These are phyloP conservation scores for Mnemiopsis leidyi DNA, from an alignment of 37 sponge, comb jelly and placozoan genomes.

Conservation along the genomic window DNA sequence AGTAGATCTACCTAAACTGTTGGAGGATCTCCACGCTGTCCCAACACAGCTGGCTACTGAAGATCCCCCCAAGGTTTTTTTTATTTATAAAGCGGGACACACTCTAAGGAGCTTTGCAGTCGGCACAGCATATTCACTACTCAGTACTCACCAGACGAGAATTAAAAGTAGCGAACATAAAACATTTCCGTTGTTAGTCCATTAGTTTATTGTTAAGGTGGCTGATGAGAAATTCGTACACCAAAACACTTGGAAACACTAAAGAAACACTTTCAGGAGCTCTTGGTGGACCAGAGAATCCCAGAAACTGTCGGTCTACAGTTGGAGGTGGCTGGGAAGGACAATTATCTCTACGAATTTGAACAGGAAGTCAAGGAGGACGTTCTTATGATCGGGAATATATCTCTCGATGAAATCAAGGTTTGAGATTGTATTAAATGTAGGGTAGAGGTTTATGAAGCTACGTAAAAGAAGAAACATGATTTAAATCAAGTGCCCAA, in stretches of 20 bases:
- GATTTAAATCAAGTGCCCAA: too few species aligned
- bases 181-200: too few species aligned
- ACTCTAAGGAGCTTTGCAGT: too few species aligned
- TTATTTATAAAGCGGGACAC: too few species aligned
- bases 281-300: not conserved
- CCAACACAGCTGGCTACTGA: conserved; percentile 51
- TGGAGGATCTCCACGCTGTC: conserved; percentile 7
- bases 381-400: conserved; percentile 68
- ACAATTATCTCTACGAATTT: conserved; percentile 58
- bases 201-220: too few species aligned
- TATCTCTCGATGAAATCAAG: conserved; percentile 68
- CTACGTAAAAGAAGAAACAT: too few species aligned
- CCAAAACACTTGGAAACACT: too few species aligned
- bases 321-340: not conserved
- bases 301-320: not conserved
- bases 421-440: not conserved
- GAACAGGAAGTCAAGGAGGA: conserved; percentile 66
- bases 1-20: conserved; percentile 5
- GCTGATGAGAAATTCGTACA: too few species aligned
- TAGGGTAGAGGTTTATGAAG: too few species aligned
- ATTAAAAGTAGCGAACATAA: too few species aligned
- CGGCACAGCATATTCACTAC: too few species aligned
- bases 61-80: conserved; percentile 40
- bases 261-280: conserved; percentile 11
- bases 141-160: too few species aligned